These are phyloP conservation scores for Lasioglossum villosulum DNA, from an alignment of 2,888 invertebrate species.

Conservation along the genomic window DNA sequence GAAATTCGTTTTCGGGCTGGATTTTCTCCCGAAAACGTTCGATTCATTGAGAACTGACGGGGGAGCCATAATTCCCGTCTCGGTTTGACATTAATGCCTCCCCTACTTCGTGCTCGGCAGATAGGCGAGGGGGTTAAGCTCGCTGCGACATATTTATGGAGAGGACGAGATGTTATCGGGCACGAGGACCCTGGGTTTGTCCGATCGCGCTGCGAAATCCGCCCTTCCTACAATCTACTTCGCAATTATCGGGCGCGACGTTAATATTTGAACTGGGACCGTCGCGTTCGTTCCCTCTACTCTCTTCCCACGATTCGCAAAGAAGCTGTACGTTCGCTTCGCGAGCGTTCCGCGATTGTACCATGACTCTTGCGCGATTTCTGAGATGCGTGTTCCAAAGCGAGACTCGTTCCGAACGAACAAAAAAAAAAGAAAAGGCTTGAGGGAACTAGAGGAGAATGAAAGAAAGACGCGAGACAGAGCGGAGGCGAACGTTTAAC, in stretches of 20 bases:
- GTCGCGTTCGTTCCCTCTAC: slow-evolving; percentile 46
- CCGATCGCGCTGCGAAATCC: slow-evolving; percentile 72
- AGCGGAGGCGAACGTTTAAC: not conserved
- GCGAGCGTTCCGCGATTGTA: slow-evolving; percentile 2
- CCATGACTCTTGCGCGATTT: not conserved
- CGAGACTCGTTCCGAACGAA: not conserved
- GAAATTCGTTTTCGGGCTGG: slow-evolving; percentile 75
- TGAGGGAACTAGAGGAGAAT: not conserved
- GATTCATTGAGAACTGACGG: slow-evolving; percentile 85
- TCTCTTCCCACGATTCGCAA: slow-evolving; percentile 50
- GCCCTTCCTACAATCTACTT: slow-evolving; percentile 83
- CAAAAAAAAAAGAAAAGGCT: not conserved
- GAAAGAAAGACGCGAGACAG: not conserved
- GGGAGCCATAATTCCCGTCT: slow-evolving; percentile 85
- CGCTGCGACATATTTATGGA: slow-evolving; percentile 85
- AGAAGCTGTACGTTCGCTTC: slow-evolving; percentile 21
- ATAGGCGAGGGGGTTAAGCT: slow-evolving; percentile 84
- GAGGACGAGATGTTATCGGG: slow-evolving; percentile 84
- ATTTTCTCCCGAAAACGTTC: slow-evolving; percentile 84
- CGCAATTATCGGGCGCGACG: slow-evolving; percentile 84
- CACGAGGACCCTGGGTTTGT: slow-evolving; percentile 74
- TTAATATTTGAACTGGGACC: slow-evolving; percentile 83
- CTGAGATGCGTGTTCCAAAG: not conserved
- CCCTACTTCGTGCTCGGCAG: slow-evolving; percentile 82
- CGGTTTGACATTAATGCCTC: slow-evolving; percentile 84